Evolutionary conservation across 2,113 vertebrate genomes (phyloP).

Genomic region (Benitochromis conjunctus): DNA sequence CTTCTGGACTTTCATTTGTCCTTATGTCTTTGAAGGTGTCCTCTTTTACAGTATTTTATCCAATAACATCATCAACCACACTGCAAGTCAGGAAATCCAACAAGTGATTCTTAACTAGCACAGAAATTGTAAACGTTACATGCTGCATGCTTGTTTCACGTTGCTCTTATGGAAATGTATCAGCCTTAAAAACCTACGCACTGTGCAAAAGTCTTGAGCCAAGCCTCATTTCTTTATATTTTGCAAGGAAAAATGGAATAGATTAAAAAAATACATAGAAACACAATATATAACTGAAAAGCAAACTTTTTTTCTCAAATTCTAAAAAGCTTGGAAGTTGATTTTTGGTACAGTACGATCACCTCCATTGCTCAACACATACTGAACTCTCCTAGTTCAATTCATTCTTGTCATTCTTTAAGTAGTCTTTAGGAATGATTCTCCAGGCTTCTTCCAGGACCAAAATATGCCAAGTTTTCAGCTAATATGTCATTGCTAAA

Average conservation of each 20-base stretch:
- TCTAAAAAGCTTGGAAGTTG: neutral
- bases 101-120: neutral
- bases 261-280: neutral
- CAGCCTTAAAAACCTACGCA: neutral
- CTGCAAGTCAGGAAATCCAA: neutral
- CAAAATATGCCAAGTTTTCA: neutral
- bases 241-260: neutral
- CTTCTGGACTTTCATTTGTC: neutral
- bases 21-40: neutral
- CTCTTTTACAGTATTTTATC: neutral
- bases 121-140: neutral
- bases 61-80: neutral
- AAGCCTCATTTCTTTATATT: neutral
- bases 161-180: neutral
- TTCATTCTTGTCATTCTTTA: neutral
- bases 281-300: neutral
- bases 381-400: neutral
- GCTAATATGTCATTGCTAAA: neutral
- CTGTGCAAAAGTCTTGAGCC: neutral
- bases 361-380: neutral
- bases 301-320: neutral
- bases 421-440: neutral
- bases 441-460: neutral
- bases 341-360: neutral
- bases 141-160: neutral